phyloP scores from a whole-genome alignment of 1,140 invertebrate species.

The Atopsyche davidsoni region DNA sequence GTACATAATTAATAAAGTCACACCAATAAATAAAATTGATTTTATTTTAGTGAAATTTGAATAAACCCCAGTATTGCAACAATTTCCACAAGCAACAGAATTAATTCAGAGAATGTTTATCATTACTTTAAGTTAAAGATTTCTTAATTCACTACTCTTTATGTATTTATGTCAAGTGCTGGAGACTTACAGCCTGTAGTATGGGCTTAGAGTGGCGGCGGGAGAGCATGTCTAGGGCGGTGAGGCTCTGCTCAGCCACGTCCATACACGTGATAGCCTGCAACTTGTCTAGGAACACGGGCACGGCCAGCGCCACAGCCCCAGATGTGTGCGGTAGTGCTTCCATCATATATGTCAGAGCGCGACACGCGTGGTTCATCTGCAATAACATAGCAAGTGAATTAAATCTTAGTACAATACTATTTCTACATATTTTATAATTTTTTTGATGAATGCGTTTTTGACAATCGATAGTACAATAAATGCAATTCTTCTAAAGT shows the following conservation, averaged over 20 bases:
- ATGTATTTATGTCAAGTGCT: too few species aligned
- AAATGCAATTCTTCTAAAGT: constrained; percentile 5
- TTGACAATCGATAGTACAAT: constrained; percentile 1
- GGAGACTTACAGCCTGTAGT: constrained; percentile 73
- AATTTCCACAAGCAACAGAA: too few species aligned
- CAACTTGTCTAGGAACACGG: constrained; percentile 90
- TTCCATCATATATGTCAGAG: constrained; percentile 99
- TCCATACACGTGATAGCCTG: constrained; percentile 99
- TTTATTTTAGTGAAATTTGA: too few species aligned
- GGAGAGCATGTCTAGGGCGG: constrained; percentile 94
- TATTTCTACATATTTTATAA: background rate
- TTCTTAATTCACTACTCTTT: too few species aligned
- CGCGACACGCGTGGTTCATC: constrained; percentile 98
- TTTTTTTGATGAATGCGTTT: constrained; percentile 8
- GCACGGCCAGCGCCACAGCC: constrained; percentile 94
- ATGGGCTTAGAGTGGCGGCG: constrained; percentile 95
- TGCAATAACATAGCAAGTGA: too few species aligned
- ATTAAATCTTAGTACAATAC: constrained; percentile 14
- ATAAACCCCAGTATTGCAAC: too few species aligned
- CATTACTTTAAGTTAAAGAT: too few species aligned
- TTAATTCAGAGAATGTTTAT: too few species aligned
- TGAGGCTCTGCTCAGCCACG: constrained; percentile 94
- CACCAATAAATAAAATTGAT: too few species aligned
- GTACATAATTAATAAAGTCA: too few species aligned
- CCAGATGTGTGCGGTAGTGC: constrained; percentile 92